Base-by-base conservation (phyloP, 2,113 vertebrate species). In the Sander lucioperca region DNA sequence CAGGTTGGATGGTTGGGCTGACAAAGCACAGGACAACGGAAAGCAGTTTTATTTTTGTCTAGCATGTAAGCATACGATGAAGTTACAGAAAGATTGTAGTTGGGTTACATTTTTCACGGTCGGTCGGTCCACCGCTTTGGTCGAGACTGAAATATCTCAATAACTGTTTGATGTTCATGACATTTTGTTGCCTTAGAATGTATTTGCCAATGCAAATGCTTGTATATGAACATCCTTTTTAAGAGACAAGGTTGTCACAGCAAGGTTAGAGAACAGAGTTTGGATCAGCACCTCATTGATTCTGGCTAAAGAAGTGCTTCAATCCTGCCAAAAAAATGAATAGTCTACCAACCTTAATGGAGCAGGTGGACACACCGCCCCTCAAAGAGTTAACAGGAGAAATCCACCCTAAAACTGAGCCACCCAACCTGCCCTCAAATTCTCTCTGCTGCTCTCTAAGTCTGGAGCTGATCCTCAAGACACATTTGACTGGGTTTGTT, bases 401-500 rank as follows among this genome's bases (percentile, higher is more conserved):
- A 80, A 30, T 80, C 72, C 51, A 80, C 36, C 69, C 23, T 51
- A 58, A 84, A 61, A 30, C 33, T 30, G 72, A 90, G 65, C 82
- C 68, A 76, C 36, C 36, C 58, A 75, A 73, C 77, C 48, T 54
- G 74, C 57, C 57, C 27, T 65, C 53, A 74, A 77, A 83, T 76
- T 76, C 62, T 15, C 63, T 75, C 48, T 56, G 63, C 64, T 62
- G 36, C 65, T 76, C 50, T 70, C 19, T 3, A 12, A 62, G 58
- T 65, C 63, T 83, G 63, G 64, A 79, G 8, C 14, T 18, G 23
- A 53, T 80, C 68, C 73, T 79, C 19, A 71, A 67, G 75, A 80
- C 50, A 83, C 73, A 73, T 51, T 70, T 57, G n/a, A 70, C 39
- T 67, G 25, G 27, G 80, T 82, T 80, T 68, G 61, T 78, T 86